Conservation (phyloP, 2,797 vertebrate genomes). For the Corythornis leucogaster region DNA sequence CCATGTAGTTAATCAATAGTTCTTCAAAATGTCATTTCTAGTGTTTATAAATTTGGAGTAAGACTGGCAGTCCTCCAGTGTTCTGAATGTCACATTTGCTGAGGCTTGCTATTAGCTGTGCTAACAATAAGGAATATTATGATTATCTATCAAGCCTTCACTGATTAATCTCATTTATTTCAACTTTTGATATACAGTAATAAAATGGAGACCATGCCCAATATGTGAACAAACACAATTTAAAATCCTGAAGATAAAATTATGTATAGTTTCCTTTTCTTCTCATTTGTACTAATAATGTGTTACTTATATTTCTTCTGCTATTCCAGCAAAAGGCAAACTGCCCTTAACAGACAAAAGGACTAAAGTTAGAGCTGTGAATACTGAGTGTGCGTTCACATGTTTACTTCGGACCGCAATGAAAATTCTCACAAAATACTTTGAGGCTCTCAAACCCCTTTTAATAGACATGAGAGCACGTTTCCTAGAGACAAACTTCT, state of each 20-base stretch:
- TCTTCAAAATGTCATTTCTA: conserved; percentile 4
- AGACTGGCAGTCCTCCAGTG: neutral
- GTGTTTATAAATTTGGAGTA: neutral
- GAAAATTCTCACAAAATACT: neutral
- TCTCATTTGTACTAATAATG: neutral
- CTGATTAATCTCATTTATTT: conserved; percentile 1
- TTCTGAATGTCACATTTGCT: neutral
- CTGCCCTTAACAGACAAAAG: neutral
- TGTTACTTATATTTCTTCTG: neutral
- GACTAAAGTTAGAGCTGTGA: neutral
- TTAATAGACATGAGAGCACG: neutral
- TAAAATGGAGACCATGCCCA: neutral
- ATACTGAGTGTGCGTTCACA: neutral
- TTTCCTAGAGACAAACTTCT: neutral
- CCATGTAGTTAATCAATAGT: neutral
- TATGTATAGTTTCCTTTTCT: neutral
- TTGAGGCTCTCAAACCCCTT: neutral
- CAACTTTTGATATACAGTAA: neutral
- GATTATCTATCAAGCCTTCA: neutral
- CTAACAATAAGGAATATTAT: neutral
- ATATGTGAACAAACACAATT: neutral
- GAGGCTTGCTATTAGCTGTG: neutral
- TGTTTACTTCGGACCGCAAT: neutral
- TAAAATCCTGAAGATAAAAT: neutral
- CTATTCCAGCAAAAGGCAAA: neutral